Evolutionary conservation across 1,140 invertebrate species (phyloP).

Genomic region (Drosophila bocki): DNA sequence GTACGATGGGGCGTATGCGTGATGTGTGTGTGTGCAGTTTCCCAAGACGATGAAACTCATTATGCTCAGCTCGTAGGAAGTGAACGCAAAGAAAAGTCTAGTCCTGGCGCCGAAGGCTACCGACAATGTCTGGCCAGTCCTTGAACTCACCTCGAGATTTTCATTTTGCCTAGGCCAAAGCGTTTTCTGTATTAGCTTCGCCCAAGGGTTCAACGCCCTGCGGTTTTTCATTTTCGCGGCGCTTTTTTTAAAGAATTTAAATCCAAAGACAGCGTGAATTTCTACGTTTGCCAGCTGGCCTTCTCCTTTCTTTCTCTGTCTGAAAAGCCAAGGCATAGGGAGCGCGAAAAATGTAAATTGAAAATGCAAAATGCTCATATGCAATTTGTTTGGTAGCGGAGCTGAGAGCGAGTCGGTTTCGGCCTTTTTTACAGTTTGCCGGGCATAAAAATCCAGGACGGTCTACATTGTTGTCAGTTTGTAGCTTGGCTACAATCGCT

Average conservation of each 20-base stretch:
- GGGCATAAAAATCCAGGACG: conserved; percentile 57
- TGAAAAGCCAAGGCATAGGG: conserved; percentile 29
- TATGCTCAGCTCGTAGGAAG: conserved; percentile 33
- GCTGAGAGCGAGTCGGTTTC: conserved; percentile 25
- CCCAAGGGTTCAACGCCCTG: conserved; percentile 24
- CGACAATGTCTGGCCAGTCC: conserved; percentile 41
- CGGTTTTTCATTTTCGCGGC: conserved; percentile 2
- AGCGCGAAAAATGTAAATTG: conserved; percentile 74
- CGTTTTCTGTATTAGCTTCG: conserved; percentile 22
- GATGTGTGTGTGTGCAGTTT: conserved; percentile 25
- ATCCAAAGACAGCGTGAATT: conserved; percentile 34
- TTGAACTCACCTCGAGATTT: conserved; percentile 47
- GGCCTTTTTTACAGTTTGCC: conserved; percentile 61
- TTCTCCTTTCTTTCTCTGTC: conserved; percentile 3
- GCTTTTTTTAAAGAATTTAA: conserved; percentile 26
- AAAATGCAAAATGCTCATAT: conserved; percentile 79
- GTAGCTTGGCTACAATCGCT: conserved; percentile 65
- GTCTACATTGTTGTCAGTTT: conserved; percentile 71
- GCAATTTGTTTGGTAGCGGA: conserved; percentile 65
- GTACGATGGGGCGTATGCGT: conserved; percentile 54
- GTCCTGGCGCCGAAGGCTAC: conserved; percentile 37
- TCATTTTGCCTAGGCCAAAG: conserved; percentile 30
- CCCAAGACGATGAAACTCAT: conserved; percentile 38
- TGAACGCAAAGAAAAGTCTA: conserved; percentile 27
- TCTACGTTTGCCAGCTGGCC: conserved; percentile 23